Evolutionary conservation across 2,888 invertebrate genomes (phyloP).

Genomic region (Pyralis farinalis): DNA sequence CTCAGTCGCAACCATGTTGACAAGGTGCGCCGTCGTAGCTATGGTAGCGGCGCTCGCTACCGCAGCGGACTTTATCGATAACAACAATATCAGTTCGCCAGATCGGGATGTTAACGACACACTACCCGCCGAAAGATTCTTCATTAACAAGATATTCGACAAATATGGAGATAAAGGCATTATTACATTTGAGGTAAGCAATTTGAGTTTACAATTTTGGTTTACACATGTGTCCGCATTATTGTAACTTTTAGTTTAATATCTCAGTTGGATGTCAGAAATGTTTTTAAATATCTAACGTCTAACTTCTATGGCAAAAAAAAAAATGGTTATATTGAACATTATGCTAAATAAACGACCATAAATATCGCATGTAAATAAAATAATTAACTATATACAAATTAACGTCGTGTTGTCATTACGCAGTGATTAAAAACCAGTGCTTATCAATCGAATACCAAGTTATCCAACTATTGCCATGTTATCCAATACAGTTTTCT

Average conservation of each 20-base stretch:
- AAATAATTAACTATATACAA: too few species aligned
- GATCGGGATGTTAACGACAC: conserved; percentile 41
- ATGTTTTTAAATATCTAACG: too few species aligned
- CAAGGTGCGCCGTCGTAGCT: conserved; percentile 51
- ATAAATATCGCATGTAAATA: too few species aligned
- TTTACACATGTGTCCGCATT: conserved; percentile 8
- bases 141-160: conserved; percentile 76
- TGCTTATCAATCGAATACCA: too few species aligned
- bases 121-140: conserved; percentile 64
- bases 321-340: too few species aligned
- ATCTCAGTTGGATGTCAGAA: too few species aligned
- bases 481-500: conserved; percentile 28
- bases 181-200: conserved; percentile 79
- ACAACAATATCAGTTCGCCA: conserved; percentile 15
- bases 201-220: conserved; percentile 17
- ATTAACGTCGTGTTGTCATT: too few species aligned
- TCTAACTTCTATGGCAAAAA: too few species aligned
- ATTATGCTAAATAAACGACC: too few species aligned
- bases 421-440: too few species aligned
- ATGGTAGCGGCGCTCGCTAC: conserved; percentile 41
- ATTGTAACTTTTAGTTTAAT: background rate
- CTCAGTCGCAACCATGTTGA: conserved; percentile 63
- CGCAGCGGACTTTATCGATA: conserved; percentile 23
- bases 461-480: too few species aligned
- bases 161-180: conserved; percentile 80